phyloP scores from a whole-genome alignment of 37 sponge, comb jelly and placozoan genomes.

The Corticium candelabrum region DNA sequence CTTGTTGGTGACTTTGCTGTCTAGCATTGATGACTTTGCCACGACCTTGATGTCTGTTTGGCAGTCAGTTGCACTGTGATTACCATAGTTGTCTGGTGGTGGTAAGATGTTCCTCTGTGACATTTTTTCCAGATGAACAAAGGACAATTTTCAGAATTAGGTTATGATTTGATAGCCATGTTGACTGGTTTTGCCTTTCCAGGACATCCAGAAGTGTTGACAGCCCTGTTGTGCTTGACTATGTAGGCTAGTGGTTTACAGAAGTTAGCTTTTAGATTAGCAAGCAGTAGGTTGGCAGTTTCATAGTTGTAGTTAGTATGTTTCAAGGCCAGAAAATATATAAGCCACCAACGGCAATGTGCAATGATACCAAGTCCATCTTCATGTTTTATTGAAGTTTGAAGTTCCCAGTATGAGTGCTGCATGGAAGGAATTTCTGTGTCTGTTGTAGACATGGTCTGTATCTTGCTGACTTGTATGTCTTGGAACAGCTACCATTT shows the following conservation, averaged over 20 bases:
- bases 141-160: neutral
- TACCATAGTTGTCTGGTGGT: neutral
- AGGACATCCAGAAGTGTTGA: slow-evolving; percentile 16
- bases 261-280: slow-evolving; percentile 13
- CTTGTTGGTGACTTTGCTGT: neutral
- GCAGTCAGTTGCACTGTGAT: neutral
- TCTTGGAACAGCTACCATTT: neutral
- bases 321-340: slow-evolving; percentile 7
- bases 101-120: neutral
- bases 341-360: slow-evolving; percentile 20
- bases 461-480: neutral
- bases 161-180: neutral
- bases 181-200: slow-evolving; percentile 24
- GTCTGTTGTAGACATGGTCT: neutral
- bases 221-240: slow-evolving; percentile 14
- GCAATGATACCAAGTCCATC: slow-evolving; percentile 11
- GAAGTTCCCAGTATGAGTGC: slow-evolving; percentile 2
- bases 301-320: slow-evolving; percentile 14
- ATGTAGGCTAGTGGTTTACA: slow-evolving; percentile 13
- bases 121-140: neutral
- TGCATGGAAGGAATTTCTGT: neutral
- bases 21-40: neutral
- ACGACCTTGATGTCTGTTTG: neutral
- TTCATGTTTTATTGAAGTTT: neutral
- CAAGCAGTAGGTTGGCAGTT: neutral